Base-by-base conservation (phyloP, 2,888 invertebrate genomes). In the Conistra vaccinii region DNA sequence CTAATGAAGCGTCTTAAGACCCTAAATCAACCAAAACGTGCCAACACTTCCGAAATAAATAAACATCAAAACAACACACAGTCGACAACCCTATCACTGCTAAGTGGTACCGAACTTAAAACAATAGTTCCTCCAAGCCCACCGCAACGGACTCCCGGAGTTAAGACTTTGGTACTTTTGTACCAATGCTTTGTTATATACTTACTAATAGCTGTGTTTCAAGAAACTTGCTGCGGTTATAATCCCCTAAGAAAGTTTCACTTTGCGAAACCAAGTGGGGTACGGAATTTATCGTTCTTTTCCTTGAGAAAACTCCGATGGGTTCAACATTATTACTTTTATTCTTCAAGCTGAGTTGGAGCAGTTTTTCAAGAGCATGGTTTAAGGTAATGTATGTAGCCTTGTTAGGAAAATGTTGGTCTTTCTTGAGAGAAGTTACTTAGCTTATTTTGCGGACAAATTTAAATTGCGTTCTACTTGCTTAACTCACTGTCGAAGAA, bases 71-170 rank as follows among this genome's bases (percentile, higher is more conserved):
- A 55, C 32, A 69, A 35, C 53, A 73, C 57, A 60, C 57, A 63
- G 53, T 26, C 20, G 69, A 61, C 69, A 80, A 55, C 84, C 81
- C 72, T 79, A 53, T 42, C 61, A 60, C 63, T 68, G 61, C 60
- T 62, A 79, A 88, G 77, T 81, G 77, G 60, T 23, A 12, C 60
- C 57, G 10, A 84, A 88, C 81, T 84, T 78, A 78, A 76, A 86
- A 81, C 86, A 88, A 88, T 88, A 86, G 87, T 86, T 86, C 76
- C 73, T 53, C 14, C 73, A 35, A 58, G n/a, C 53, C n/a, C 72
- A 84, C 86, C 81, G 61, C 88, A 83, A 48, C 57, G 62, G 76
- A 83, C 71, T 73, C 76, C 58, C 26, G 42, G 76, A 76, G 80
- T 86, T 78, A 88, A 80, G 79, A 78, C 80, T 86, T 80, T 53